Percentiles rank a stretch among this genome's conserved stretches.
Evolutionary conservation across 2,888 invertebrate species (phyloP).

Genomic region (Griposia aprilina): DNA sequence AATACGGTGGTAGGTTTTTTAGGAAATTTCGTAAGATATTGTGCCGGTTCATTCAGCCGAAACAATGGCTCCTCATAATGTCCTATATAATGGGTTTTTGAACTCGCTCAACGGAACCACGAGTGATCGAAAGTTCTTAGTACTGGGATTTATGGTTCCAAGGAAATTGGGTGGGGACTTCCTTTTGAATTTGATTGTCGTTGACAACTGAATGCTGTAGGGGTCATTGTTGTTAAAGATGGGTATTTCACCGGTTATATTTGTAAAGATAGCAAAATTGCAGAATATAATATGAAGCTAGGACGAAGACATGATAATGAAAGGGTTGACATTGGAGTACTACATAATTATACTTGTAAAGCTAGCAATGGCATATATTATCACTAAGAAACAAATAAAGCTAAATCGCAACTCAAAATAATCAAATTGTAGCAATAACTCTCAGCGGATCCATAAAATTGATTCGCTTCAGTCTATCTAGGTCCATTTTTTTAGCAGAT

Average conservation of each 20-base stretch:
- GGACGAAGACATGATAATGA: not conserved
- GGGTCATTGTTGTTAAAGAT: slow-evolving; percentile 52
- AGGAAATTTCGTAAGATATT: slow-evolving; percentile 90
- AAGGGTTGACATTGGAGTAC: not conserved
- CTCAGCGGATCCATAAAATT: slow-evolving; percentile 44
- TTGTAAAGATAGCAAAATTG: not conserved
- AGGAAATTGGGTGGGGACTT: slow-evolving; percentile 84
- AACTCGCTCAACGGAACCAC: slow-evolving; percentile 87
- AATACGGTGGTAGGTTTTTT: slow-evolving; percentile 85
- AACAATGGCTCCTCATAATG: slow-evolving; percentile 88
- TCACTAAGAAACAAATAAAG: slow-evolving; percentile 31
- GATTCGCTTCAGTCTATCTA: slow-evolving; percentile 51
- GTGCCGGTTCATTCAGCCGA: slow-evolving; percentile 87
- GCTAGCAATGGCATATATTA: not conserved
- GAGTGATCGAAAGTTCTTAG: slow-evolving; percentile 86
- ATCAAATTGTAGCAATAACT: slow-evolving; percentile 36
- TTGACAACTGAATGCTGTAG: slow-evolving; percentile 58
- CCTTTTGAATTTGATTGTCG: slow-evolving; percentile 74
- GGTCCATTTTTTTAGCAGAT: slow-evolving; percentile 50
- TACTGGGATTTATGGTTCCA: slow-evolving; percentile 82
- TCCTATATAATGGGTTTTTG: slow-evolving; percentile 88
- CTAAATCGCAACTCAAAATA: slow-evolving; percentile 14
- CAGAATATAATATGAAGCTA: not conserved
- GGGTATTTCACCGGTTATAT: slow-evolving; percentile 7
- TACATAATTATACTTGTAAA: not conserved